Evolutionary conservation across 2,888 invertebrate genomes (phyloP).

Genomic region (Cantharis nigra): DNA sequence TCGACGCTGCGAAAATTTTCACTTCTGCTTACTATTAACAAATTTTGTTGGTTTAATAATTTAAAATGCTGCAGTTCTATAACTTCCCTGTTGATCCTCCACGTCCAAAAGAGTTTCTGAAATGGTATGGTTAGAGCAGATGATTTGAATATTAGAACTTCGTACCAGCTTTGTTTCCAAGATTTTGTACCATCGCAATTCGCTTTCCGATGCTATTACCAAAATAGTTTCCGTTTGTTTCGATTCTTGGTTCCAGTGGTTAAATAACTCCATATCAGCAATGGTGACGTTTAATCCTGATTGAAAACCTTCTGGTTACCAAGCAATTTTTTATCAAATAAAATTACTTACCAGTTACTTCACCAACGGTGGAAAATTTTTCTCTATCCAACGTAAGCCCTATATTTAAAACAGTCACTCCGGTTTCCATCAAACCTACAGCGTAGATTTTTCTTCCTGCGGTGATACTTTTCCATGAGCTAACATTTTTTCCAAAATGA

Average conservation of each 20-base stretch:
- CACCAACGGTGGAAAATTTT: not conserved
- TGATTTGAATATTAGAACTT: not conserved
- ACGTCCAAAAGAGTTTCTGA: constrained; percentile 41
- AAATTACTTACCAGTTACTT: constrained; percentile 9
- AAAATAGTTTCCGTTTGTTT: constrained; percentile 15
- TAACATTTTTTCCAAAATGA: constrained; percentile 32
- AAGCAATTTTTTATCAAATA: not conserved
- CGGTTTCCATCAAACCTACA: constrained; percentile 36
- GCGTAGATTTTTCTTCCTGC: constrained; percentile 33
- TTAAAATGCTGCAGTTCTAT: constrained; percentile 36
- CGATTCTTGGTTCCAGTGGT: constrained; percentile 34
- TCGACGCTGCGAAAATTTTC: constrained; percentile 39
- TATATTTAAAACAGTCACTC: constrained; percentile 33
- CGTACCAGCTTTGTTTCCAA: constrained; percentile 36
- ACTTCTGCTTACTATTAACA: constrained; percentile 32
- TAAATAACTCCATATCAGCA: constrained; percentile 39
- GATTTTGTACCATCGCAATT: constrained; percentile 48
- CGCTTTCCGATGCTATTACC: constrained; percentile 1
- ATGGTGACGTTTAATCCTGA: constrained; percentile 28
- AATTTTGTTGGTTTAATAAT: constrained; percentile 19
- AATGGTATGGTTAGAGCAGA: not conserved
- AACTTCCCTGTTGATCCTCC: constrained; percentile 38
- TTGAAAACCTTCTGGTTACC: not conserved
- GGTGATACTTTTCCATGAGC: constrained; percentile 38
- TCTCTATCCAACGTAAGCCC: constrained; percentile 18